Evolutionary conservation across 1,140 invertebrate genomes (phyloP), one percentile per base, ranked within the genome.

Genomic region (Melanaphis sacchari): DNA sequence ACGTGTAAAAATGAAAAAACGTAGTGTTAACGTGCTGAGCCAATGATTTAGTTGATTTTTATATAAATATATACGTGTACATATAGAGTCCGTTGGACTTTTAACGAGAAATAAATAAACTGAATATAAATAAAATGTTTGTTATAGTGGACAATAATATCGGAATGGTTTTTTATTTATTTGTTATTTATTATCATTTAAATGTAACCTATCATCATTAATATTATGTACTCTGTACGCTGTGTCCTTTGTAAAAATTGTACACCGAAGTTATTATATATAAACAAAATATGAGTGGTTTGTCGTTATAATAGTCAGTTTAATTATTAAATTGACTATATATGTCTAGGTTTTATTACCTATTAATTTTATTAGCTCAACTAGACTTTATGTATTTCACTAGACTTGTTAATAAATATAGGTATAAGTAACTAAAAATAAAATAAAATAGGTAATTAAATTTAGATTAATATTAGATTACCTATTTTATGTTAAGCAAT

Each of bases 11-110:
- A 52, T 52, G 36, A 89, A 89, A 41, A 90, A 85, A 9, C 24
- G 81, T 93, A 93, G 91, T 84, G 66, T 92, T 84, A 84, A 84
- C 43, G 31, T 49, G 76, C 91, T 84, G 41, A 93, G 91, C 91
- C 91, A 93, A 93, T 54, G 76, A 52, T 93, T 85, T 85, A 93
- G 91, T 93, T 93, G 91, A 85, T 93, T 93, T 93, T 11, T 91
- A 81, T 90, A 91, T 82, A 89, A 82, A 81, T 81, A 91, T 82
- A 91, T 91, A 59, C 40, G 52, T 59, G 24, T 89, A 24, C 54
- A 89, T 52, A 36, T 89, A 52, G 2, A 21, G 9, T 22, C n/a
- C 66, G 49, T 49, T 92, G 66, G 66, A 82, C 41, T 26, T 46
- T 36, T 81, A 49, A 52, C 36, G n/a, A 89, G 9, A 89, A 18